Evolutionary conservation across 2,797 vertebrate genomes (phyloP).

Genomic region (Sarcoramphus papa): DNA sequence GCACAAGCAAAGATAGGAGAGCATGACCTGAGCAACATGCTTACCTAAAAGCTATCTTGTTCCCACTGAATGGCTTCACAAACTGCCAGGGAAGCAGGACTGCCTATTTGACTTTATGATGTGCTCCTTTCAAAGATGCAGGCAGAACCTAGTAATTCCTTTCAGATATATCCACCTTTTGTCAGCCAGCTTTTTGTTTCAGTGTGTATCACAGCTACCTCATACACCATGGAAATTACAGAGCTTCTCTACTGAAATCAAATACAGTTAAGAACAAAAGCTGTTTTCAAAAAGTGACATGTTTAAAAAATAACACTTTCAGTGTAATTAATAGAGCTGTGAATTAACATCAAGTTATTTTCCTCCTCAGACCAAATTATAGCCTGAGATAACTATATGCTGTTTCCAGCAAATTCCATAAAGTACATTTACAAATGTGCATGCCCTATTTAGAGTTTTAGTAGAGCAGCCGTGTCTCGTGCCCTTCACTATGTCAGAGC

Average conservation of each 20-base stretch:
- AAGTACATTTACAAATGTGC: background rate
- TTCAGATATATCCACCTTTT: background rate
- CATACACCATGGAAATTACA: background rate
- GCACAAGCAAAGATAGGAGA: background rate
- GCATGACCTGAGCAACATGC: background rate
- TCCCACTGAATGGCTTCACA: background rate
- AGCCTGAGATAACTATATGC: background rate
- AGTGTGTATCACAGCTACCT: background rate
- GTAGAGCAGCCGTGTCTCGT: background rate
- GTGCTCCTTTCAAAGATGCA: background rate
- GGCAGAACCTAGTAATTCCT: background rate
- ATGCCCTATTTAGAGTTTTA: background rate
- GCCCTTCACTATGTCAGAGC: background rate
- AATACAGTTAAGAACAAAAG: background rate
- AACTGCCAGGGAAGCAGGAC: background rate
- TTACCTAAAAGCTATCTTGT: background rate
- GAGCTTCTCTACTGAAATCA: background rate
- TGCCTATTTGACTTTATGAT: background rate
- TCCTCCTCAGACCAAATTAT: background rate
- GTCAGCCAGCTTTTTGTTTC: background rate
- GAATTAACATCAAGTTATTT: background rate
- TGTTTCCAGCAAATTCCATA: background rate
- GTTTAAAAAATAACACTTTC: background rate
- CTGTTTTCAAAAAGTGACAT: background rate
- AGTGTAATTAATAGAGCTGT: background rate